Evolutionary conservation across 1,140 invertebrate species (phyloP).

Genomic region (Drusus annulatus): DNA sequence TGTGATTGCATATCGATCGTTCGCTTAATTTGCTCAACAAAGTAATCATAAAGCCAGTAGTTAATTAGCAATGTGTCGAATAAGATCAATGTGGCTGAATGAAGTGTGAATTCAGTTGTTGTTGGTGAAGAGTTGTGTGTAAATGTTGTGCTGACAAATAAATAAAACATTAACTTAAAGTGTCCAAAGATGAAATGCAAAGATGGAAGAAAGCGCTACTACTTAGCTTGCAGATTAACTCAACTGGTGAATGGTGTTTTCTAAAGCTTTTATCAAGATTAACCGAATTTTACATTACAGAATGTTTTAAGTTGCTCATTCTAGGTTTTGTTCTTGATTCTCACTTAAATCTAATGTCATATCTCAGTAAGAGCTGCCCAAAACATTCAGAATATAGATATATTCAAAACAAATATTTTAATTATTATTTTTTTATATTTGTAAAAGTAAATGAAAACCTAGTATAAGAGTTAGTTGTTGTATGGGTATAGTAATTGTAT

Average conservation of each 20-base stretch:
- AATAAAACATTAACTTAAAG: slow-evolving; percentile 36
- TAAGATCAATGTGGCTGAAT: slow-evolving; percentile 19
- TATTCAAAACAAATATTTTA: too few species aligned
- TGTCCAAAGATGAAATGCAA: slow-evolving; percentile 46
- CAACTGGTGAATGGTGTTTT: slow-evolving; percentile 18
- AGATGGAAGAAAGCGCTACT: slow-evolving; percentile 46
- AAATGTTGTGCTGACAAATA: slow-evolving; percentile 48
- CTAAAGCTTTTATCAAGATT: too few species aligned
- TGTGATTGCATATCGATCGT: neutral
- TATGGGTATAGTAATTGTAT: too few species aligned
- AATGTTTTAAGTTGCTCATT: too few species aligned
- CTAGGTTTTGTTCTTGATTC: too few species aligned
- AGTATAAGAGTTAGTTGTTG: too few species aligned
- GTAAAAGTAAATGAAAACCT: too few species aligned
- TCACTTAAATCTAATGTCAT: too few species aligned
- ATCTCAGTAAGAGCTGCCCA: too few species aligned
- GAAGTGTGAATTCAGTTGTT: slow-evolving; percentile 12
- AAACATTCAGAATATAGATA: too few species aligned
- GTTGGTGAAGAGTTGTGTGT: slow-evolving; percentile 52
- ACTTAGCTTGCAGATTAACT: slow-evolving; percentile 48
- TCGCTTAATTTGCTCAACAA: neutral
- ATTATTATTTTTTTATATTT: too few species aligned
- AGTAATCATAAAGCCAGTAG: slow-evolving; percentile 22
- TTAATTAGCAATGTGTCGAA: slow-evolving; percentile 32
- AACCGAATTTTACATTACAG: too few species aligned